A percentile compares a stretch with the other conserved stretches of the same genome.
Conservation (phyloP, 2,888 invertebrate genomes). For the Dorcus hopei region DNA sequence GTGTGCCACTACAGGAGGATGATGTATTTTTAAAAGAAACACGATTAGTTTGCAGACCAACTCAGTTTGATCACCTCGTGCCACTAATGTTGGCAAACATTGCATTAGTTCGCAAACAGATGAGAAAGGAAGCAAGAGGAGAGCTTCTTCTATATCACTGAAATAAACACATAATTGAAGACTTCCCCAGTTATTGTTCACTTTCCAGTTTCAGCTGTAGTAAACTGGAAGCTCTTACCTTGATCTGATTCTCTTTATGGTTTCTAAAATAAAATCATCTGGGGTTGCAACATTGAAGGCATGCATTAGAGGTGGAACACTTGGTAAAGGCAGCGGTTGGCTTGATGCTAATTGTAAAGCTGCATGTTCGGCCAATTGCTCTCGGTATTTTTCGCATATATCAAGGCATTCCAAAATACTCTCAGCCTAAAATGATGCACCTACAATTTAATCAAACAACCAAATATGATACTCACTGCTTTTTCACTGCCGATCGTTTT, state of each 20-base stretch:
- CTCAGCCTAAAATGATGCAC: constrained; percentile 63
- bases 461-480: constrained; percentile 60
- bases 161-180: constrained; percentile 30
- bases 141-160: constrained; percentile 88
- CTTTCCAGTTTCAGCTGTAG: neutral
- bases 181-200: neutral
- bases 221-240: constrained; percentile 55
- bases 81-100: constrained; percentile 66
- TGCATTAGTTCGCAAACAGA: constrained; percentile 75
- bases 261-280: constrained; percentile 78
- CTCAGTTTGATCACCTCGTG: constrained; percentile 70
- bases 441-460: neutral
- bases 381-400: constrained; percentile 62
- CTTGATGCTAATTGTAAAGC: constrained; percentile 40
- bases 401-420: constrained; percentile 88
- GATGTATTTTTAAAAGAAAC: constrained; percentile 74
- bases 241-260: constrained; percentile 73
- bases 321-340: constrained; percentile 50
- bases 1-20: constrained; percentile 74
- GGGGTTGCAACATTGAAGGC: constrained; percentile 71
- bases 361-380: constrained; percentile 56
- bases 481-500: constrained; percentile 86
- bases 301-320: constrained; percentile 76
- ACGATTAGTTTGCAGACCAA: constrained; percentile 71
- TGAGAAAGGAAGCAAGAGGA: constrained; percentile 81